A percentile compares a stretch with the other conserved stretches of the same genome.
Conservation (phyloP, 1,140 invertebrate genomes). For the Saxidomus purpurata region DNA sequence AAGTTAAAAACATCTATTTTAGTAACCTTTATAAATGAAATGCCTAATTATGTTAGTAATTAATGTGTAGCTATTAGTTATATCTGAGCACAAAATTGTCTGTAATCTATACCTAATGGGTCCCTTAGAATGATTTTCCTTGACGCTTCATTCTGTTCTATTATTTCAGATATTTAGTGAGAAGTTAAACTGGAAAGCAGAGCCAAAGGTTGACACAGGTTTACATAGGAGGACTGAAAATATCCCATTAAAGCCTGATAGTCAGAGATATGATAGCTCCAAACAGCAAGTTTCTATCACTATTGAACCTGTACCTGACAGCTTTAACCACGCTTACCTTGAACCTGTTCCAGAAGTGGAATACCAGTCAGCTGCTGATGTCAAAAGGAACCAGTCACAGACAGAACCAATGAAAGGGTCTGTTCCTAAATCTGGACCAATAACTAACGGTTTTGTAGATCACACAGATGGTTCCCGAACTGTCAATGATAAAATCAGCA, state of each 20-base stretch:
- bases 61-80: too few relatives aligned
- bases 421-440: not conserved
- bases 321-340: not conserved
- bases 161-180: constrained; percentile 48
- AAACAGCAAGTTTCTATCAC: constrained; percentile 46
- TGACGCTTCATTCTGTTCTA: not conserved
- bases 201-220: constrained; percentile 20
- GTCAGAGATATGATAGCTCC: constrained; percentile 16
- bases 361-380: constrained; percentile 34
- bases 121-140: too few relatives aligned
- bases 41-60: too few relatives aligned
- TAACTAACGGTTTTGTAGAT: not conserved
- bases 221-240: constrained; percentile 2
- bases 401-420: not conserved
- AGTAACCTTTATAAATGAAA: too few relatives aligned
- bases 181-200: constrained; percentile 8
- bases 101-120: too few relatives aligned
- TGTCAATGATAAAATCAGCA: not conserved
- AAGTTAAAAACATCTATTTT: too few relatives aligned
- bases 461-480: not conserved
- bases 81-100: too few relatives aligned
- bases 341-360: constrained; percentile 35
- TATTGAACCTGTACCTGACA: constrained; percentile 21
- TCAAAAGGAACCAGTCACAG: not conserved
- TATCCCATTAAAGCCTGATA: not conserved